Evolutionary conservation across 35 echinoderm and acorn worm species (phyloP).

Genomic region (Diadema setosum): DNA sequence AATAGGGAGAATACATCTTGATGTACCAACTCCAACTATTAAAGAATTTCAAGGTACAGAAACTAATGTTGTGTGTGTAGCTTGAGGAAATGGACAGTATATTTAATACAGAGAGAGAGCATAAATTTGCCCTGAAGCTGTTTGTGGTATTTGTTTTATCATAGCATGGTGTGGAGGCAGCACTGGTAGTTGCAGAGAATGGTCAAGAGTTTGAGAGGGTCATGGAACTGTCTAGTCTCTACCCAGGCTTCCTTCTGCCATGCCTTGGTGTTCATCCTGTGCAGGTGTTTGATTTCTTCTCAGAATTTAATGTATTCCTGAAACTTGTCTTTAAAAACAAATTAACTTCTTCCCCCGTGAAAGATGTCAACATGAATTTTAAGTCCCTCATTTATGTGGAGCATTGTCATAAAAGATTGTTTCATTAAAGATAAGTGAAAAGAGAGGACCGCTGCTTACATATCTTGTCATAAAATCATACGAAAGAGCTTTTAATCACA

Average conservation of each 20-base stretch:
- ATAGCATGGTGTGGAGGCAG: slow-evolving; percentile 62
- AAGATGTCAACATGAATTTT: too few relatives aligned
- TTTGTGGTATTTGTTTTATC: background rate
- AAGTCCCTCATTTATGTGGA: too few relatives aligned
- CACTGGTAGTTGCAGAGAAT: slow-evolving; percentile 65
- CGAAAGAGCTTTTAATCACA: too few relatives aligned
- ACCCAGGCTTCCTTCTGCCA: slow-evolving; percentile 66
- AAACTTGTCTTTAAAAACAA: too few relatives aligned
- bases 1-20: too few relatives aligned
- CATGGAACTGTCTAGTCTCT: slow-evolving; percentile 31
- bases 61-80: background rate
- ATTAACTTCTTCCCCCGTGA: too few relatives aligned
- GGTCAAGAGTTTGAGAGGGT: slow-evolving; percentile 49
- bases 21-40: background rate
- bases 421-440: too few relatives aligned
- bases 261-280: slow-evolving; percentile 86
- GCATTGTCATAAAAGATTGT: too few relatives aligned
- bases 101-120: background rate
- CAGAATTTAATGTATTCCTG: too few relatives aligned
- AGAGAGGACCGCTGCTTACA: too few relatives aligned
- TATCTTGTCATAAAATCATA: too few relatives aligned
- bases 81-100: background rate
- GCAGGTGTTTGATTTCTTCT: slow-evolving; percentile 79
- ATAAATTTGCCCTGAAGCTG: background rate
- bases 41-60: background rate